A percentile compares a stretch with the other conserved stretches of the same genome.
phyloP scores from a whole-genome alignment of 2,797 vertebrate species.

The Astyanax mexicanus region DNA sequence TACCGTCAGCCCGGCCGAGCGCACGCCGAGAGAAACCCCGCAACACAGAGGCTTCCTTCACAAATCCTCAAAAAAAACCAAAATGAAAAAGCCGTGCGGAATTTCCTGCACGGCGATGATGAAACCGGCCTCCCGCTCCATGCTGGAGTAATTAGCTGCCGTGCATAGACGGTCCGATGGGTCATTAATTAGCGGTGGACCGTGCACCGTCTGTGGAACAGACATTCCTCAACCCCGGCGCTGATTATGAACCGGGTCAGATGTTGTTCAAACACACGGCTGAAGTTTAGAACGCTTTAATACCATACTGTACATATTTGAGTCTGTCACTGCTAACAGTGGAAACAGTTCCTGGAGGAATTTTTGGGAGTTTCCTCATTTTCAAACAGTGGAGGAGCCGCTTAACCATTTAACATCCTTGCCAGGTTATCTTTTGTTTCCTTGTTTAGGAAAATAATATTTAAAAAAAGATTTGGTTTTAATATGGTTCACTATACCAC shows the following conservation, averaged over 20 bases:
- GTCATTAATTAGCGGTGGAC: conserved; percentile 67
- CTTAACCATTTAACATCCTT: too few relatives aligned
- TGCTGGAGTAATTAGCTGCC: conserved; percentile 80
- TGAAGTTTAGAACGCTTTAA: conserved; percentile 16
- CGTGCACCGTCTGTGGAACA: conserved; percentile 64
- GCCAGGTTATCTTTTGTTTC: too few relatives aligned
- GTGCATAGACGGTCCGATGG: conserved; percentile 71
- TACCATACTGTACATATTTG: background rate
- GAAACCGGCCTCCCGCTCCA: conserved; percentile 75
- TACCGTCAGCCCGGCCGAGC: conserved; percentile 47
- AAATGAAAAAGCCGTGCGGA: conserved; percentile 42
- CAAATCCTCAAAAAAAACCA: conserved; percentile 74
- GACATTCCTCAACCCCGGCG: conserved; percentile 34
- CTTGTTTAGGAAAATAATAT: too few relatives aligned
- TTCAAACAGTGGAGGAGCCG: too few relatives aligned
- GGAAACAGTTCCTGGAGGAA: too few relatives aligned
- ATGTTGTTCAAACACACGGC: conserved; percentile 11
- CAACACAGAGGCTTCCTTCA: conserved; percentile 65
- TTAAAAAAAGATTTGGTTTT: too few relatives aligned
- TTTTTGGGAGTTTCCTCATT: too few relatives aligned
- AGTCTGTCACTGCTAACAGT: too few relatives aligned
- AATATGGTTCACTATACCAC: too few relatives aligned
- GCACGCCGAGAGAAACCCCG: conserved; percentile 59
- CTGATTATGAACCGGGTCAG: conserved; percentile 44
- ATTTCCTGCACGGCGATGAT: conserved; percentile 79